Conservation (phyloP, 1,140 invertebrate genomes). For the Diprion similis region DNA sequence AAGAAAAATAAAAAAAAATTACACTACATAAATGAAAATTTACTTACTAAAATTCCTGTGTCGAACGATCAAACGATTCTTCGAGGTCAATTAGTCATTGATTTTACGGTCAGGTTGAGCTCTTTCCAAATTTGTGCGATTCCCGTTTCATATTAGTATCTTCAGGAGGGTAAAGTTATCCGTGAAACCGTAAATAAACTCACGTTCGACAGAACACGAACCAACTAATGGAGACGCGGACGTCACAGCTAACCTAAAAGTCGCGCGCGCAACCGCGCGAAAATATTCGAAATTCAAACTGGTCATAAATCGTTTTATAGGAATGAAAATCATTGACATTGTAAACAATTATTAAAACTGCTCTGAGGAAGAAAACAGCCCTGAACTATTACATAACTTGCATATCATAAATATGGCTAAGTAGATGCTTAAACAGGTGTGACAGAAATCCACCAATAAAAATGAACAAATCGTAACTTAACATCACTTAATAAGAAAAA, state of each 20-base stretch:
- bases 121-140: not conserved
- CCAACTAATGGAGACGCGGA: constrained; percentile 32
- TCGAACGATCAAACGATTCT: no score
- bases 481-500: no score
- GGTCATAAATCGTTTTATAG: not conserved
- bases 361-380: not conserved
- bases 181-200: not conserved
- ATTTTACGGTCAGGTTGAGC: not conserved
- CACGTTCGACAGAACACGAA: constrained; percentile 22
- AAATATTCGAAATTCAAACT: not conserved
- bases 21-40: no score
- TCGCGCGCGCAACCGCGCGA: constrained; percentile 36
- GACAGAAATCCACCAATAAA: no score
- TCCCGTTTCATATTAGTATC: not conserved
- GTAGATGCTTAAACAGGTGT: not conserved
- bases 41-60: no score
- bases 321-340: constrained; percentile 8
- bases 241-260: constrained; percentile 42
- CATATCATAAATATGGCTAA: not conserved
- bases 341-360: not conserved
- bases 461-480: no score
- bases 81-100: no score
- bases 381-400: not conserved
- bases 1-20: no score
- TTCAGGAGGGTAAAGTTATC: constrained; percentile 24